Percentiles rank a stretch among this genome's conserved stretches.
Evolutionary conservation across 2,113 vertebrate species (phyloP).

Genomic region (Turnix velox): DNA sequence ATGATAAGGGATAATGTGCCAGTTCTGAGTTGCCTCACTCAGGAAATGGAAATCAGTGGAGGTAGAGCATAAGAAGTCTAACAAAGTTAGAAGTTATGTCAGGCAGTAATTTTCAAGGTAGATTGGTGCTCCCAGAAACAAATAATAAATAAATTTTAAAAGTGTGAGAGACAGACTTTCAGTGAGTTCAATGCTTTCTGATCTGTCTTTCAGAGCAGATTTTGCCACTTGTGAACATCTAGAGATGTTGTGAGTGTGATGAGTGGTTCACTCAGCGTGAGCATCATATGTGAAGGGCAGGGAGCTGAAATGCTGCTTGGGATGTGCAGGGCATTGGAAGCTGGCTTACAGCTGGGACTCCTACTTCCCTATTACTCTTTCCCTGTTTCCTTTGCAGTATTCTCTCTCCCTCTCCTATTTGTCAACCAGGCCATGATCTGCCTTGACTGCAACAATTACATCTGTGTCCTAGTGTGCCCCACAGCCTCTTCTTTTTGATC

Average conservation of each 20-base stretch:
- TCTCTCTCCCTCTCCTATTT: not conserved
- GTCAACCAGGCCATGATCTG: not conserved
- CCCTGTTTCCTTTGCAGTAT: not conserved
- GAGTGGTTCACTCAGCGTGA: rapidly evolving
- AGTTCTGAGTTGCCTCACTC: not conserved
- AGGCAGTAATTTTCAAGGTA: not conserved
- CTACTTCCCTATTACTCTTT: not conserved
- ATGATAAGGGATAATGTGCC: not conserved
- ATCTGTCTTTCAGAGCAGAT: not conserved
- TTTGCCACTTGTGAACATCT: not conserved
- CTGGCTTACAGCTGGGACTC: not conserved
- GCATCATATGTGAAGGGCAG: not conserved
- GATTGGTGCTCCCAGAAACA: not conserved
- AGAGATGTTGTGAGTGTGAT: not conserved
- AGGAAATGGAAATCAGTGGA: not conserved
- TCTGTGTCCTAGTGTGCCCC: not conserved
- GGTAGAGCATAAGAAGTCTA: not conserved
- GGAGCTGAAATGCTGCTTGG: not conserved
- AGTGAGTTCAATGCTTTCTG: not conserved
- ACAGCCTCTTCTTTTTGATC: not conserved
- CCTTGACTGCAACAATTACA: not conserved
- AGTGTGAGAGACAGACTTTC: not conserved
- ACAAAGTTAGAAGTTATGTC: not conserved
- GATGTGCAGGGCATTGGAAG: not conserved
- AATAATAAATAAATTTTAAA: not conserved